Base-by-base conservation (phyloP, 1,140 invertebrate species). In the Drosophila leontia region DNA sequence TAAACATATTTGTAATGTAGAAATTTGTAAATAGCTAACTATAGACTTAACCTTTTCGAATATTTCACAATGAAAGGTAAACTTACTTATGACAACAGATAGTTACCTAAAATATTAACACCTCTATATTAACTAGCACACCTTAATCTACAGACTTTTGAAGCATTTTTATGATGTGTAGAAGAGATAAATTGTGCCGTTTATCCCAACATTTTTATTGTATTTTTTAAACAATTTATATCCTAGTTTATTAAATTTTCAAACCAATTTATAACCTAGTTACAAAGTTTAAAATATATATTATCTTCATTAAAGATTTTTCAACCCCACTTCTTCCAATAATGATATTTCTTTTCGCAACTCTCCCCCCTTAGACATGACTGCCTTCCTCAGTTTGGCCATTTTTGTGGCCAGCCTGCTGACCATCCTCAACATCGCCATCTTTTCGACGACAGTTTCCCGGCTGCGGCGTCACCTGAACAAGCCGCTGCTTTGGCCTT, bases 401-500 rank as follows among this genome's bases (percentile, higher is more conserved):
- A 85, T 92, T 48, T 91, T 92, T 60, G 67, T 91, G 39, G 82
- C 80, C 53, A 48, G 71, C 6, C 56, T 92, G 56, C 70, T 92
- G 55, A 76, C 91, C 35, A 62, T 92, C 67, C 83, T 92, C 23
- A 92, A 91, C 77, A 85, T 91, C 63, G 74, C 75, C 72, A 92
- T 92, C 47, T 92, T 75, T 41, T 17, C 70, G 15, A 82, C 80
- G 12, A 92, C 91, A 1, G 75, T 80, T 4, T 76, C 83, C 6
- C 75, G 84, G 29, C 19, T 92, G 53, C 57, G 81, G 37, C 80
- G 81, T 1, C 82, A 91, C 58, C 63, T 92, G 1, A 74, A 72
- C 39, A 78, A 75, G 23, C 70, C 77, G 5, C 72, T 85, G 13
- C 47, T 75, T 11, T 37, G 26, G 4, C 88, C 83, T 7, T 91